Conservation (phyloP, 2,797 vertebrate species). For the Holocentrus rufus region DNA sequence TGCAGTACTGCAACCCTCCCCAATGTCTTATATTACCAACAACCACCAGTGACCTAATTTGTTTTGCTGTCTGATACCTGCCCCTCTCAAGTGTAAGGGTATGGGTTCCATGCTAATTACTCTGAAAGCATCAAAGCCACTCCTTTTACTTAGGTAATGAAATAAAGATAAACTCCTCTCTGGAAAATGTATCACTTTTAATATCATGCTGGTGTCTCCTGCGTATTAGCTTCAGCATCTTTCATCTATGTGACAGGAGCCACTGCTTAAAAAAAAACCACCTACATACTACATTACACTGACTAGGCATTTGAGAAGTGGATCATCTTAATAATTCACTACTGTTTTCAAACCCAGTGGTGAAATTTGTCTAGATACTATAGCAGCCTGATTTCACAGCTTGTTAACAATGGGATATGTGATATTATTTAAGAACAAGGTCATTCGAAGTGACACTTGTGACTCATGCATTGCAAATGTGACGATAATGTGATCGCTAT, state of each 20-base stretch:
- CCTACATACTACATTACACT: constrained; percentile 16
- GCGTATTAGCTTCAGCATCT: constrained; percentile 6
- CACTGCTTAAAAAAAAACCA: not conserved
- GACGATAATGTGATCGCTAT: not conserved
- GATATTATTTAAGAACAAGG: constrained; percentile 55
- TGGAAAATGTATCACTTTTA: constrained; percentile 28
- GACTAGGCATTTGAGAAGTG: constrained; percentile 21
- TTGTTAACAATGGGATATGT: constrained; percentile 49
- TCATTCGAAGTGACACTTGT: constrained; percentile 21
- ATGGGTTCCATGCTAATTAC: constrained; percentile 41
- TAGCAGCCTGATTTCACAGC: constrained; percentile 58
- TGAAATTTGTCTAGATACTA: constrained; percentile 46
- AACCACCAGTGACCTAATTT: constrained; percentile 29
- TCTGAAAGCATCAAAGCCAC: constrained; percentile 17
- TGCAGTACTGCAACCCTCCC: not conserved
- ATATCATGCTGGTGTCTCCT: constrained; percentile 1
- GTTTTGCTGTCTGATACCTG: constrained; percentile 23
- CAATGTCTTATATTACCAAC: constrained; percentile 39
- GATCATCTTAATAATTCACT: constrained; percentile 64
- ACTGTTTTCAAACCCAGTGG: constrained; percentile 29
- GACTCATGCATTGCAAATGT: constrained; percentile 14
- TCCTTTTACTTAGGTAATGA: constrained; percentile 28
- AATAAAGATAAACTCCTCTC: constrained; percentile 27
- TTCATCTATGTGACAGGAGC: constrained; percentile 11
- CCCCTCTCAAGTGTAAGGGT: constrained; percentile 41